phyloP scores from a whole-genome alignment of 2,888 invertebrate species.

The Rhamphomyia laevipes region DNA sequence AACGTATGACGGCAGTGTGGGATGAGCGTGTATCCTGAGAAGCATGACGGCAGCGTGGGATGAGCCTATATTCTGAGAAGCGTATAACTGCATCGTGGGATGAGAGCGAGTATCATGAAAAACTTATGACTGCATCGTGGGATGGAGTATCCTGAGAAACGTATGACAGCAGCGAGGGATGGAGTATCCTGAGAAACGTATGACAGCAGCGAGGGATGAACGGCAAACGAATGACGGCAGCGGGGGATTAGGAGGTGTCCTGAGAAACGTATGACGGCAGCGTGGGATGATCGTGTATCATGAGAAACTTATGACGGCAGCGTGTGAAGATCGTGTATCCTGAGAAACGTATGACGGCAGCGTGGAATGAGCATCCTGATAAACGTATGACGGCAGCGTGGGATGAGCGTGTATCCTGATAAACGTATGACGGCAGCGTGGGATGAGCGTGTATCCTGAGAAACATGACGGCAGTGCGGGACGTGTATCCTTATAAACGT shows the following conservation, averaged over 20 bases:
- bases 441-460: no score
- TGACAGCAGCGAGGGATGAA: not conserved
- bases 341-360: not conserved
- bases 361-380: no score
- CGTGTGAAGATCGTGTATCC: not conserved
- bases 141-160: not conserved
- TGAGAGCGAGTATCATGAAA: not conserved
- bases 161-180: not conserved
- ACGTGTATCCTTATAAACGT: no score
- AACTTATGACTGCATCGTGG: not conserved
- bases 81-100: no score
- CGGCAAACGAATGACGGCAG: not conserved
- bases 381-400: no score
- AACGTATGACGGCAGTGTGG: not conserved
- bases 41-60: not conserved
- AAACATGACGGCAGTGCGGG: no score
- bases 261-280: not conserved
- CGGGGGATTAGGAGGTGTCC: not conserved
- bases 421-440: no score
- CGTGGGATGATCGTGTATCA: not conserved
- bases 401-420: no score
- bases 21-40: not conserved
- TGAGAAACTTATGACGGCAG: not conserved
- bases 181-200: not conserved
- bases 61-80: no score